These are phyloP conservation scores for Diabrotica undecimpunctata DNA, from an alignment of 1,140 invertebrate genomes.

Conservation along the genomic window DNA sequence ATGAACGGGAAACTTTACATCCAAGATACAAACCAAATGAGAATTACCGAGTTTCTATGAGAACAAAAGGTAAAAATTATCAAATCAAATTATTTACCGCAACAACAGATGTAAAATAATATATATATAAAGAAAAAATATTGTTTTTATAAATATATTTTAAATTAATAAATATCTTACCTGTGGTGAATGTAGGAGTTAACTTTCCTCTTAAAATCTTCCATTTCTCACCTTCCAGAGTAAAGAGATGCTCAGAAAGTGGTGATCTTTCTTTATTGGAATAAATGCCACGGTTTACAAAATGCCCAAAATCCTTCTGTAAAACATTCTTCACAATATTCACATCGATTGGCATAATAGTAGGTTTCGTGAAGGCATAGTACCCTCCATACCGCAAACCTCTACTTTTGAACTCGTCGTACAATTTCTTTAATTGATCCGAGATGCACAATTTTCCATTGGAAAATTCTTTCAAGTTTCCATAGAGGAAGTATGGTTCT, in stretches of 20 bases:
- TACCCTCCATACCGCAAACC: slow-evolving; percentile 20
- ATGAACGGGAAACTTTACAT: too few species aligned
- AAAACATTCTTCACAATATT: slow-evolving; percentile 49
- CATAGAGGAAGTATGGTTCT: slow-evolving; percentile 40
- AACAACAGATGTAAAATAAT: too few species aligned
- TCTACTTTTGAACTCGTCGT: slow-evolving; percentile 37
- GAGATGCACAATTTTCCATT: slow-evolving; percentile 17
- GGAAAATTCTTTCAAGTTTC: slow-evolving; percentile 35
- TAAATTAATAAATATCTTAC: slow-evolving; percentile 48
- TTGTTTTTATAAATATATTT: too few species aligned
- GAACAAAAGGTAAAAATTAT: too few species aligned
- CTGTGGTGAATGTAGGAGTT: slow-evolving; percentile 50
- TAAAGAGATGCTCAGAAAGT: slow-evolving; percentile 50
- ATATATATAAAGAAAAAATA: too few species aligned
- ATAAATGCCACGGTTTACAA: slow-evolving; percentile 47
- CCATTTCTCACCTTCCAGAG: slow-evolving; percentile 48
- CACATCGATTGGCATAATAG: slow-evolving; percentile 44
- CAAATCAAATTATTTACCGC: too few species aligned
- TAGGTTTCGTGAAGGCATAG: slow-evolving; percentile 21
- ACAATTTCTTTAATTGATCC: slow-evolving; percentile 19
- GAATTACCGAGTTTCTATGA: too few species aligned
- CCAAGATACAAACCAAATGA: too few species aligned
- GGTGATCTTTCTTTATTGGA: slow-evolving; percentile 47
- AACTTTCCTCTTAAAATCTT: slow-evolving; percentile 48
- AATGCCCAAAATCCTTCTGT: slow-evolving; percentile 49